A percentile compares a stretch with the other conserved stretches of the same genome.
Conservation (phyloP, 1,140 invertebrate species). For the Thaumatotibia leucotreta region DNA sequence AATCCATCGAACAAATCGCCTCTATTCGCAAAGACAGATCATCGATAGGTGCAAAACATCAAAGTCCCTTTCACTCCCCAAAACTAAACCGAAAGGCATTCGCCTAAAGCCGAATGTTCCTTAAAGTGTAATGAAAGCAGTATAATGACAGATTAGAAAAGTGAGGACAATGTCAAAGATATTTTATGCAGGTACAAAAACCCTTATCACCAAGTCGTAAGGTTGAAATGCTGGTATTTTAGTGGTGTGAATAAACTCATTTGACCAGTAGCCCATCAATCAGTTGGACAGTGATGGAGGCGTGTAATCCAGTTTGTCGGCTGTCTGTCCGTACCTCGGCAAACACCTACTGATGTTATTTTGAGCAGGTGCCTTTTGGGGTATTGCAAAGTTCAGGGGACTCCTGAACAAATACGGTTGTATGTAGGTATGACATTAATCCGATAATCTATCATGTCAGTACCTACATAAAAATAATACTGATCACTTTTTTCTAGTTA, state of each 20-base stretch:
- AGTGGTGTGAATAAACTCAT: constrained; percentile 29
- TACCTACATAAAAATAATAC: background rate
- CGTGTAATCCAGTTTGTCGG: constrained; percentile 66
- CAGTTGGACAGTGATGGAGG: constrained; percentile 66
- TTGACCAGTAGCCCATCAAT: constrained; percentile 59
- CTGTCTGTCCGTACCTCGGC: constrained; percentile 44
- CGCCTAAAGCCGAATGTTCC: background rate
- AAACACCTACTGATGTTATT: constrained; percentile 54
- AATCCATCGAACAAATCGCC: constrained; percentile 12
- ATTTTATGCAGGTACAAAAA: background rate
- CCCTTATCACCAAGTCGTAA: background rate
- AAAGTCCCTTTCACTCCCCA: background rate
- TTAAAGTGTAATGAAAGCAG: background rate
- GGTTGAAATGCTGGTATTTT: background rate
- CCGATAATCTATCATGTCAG: background rate
- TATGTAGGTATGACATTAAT: background rate
- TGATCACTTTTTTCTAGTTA: background rate
- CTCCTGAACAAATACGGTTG: background rate
- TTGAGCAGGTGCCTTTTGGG: constrained; percentile 47
- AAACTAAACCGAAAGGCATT: background rate
- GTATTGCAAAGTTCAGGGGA: background rate
- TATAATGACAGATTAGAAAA: constrained; percentile 36
- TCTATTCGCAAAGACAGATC: constrained; percentile 18
- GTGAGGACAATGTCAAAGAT: constrained; percentile 24
- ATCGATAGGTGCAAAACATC: constrained; percentile 14